Evolutionary conservation across 2,113 vertebrate species (phyloP).

Genomic region (Ctenodactylus gundi): DNA sequence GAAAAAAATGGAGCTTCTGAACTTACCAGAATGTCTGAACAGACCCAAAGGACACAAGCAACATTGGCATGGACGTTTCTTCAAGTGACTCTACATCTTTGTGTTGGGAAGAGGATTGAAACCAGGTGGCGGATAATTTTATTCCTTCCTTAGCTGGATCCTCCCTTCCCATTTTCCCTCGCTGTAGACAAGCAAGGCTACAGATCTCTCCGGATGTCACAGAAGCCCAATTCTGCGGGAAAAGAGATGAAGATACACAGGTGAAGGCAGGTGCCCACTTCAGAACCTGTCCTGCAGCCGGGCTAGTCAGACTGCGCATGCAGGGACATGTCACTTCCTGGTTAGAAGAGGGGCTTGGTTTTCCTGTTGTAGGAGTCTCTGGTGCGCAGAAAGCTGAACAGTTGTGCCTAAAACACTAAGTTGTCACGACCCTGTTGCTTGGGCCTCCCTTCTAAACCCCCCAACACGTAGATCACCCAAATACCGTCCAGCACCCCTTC

Average conservation of each 20-base stretch:
- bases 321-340: background rate
- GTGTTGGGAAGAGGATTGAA: background rate
- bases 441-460: too few relatives aligned
- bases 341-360: constrained; percentile 54
- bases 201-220: background rate
- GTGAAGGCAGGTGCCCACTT: background rate
- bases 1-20: background rate
- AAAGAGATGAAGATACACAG: background rate
- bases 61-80: background rate
- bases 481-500: background rate
- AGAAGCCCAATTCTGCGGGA: background rate
- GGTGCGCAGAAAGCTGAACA: background rate
- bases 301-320: constrained; percentile 9
- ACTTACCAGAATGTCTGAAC: background rate
- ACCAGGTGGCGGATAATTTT: background rate
- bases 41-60: background rate
- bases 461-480: too few relatives aligned
- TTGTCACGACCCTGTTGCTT: background rate
- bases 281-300: background rate
- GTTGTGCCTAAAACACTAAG: background rate
- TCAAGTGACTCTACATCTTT: background rate
- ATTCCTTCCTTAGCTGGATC: rapidly evolving
- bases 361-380: background rate
- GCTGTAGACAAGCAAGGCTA: background rate
- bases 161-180: background rate